A percentile compares a stretch with the other conserved stretches of the same genome.
These are phyloP conservation scores for Xiphydria camelus DNA, from an alignment of 2,888 invertebrate genomes.

Conservation along the genomic window DNA sequence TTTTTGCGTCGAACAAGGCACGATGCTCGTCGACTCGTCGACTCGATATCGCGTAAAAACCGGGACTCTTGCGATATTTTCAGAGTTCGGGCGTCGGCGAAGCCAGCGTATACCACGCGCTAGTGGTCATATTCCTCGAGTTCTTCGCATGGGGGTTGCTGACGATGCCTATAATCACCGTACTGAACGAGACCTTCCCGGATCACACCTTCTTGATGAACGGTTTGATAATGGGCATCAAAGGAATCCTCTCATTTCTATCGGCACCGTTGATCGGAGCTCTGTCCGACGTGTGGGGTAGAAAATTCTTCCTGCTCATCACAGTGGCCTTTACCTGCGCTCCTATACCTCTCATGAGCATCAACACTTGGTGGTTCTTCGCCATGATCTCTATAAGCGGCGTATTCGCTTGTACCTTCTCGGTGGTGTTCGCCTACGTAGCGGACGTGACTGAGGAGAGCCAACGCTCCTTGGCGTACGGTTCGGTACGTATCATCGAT, in stretches of 20 bases:
- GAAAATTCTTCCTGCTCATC: conserved; percentile 95
- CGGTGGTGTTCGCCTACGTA: conserved; percentile 99
- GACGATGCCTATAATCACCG: conserved; percentile 94
- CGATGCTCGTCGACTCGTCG: too few relatives aligned
- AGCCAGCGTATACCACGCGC: conserved; percentile 97
- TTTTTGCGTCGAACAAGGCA: background rate
- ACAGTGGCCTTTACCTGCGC: conserved; percentile 99
- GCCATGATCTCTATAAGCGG: conserved; percentile 99
- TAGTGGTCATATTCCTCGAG: conserved; percentile 98
- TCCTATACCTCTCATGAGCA: conserved; percentile 97
- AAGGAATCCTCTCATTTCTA: conserved; percentile 96
- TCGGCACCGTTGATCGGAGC: conserved; percentile 97
- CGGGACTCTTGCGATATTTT: conserved; percentile 48
- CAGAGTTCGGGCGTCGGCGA: conserved; percentile 87
- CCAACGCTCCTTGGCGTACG: conserved; percentile 93
- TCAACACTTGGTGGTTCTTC: conserved; percentile 99
- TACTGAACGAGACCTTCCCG: conserved; percentile 96
- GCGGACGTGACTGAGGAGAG: conserved; percentile 98
- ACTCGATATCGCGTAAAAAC: conserved; percentile 9
- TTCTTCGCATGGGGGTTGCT: conserved; percentile 99
- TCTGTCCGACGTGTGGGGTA: conserved; percentile 96
- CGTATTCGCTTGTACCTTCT: conserved; percentile 98
- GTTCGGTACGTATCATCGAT: conserved; percentile 76
- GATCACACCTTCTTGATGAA: conserved; percentile 99
- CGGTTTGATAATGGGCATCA: conserved; percentile 98